Conservation (phyloP, 2,113 vertebrate species). For the Petrocephalus zakoni region DNA sequence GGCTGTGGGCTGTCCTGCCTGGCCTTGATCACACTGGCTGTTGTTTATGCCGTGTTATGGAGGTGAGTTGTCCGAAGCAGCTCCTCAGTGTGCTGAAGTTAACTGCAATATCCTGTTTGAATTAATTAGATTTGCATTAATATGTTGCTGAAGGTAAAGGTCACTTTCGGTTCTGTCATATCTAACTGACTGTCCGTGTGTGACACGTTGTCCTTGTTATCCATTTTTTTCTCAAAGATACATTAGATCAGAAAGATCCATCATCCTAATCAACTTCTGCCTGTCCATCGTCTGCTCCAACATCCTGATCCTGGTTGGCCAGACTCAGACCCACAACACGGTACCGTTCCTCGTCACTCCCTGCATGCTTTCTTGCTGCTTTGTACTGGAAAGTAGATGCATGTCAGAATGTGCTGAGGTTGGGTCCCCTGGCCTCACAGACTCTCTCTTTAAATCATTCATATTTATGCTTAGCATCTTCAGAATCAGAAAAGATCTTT, state of each 20-base stretch:
- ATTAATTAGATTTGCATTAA: background rate
- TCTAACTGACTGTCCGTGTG: background rate
- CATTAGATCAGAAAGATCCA: conserved; percentile 93
- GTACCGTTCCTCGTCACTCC: conserved; percentile 57
- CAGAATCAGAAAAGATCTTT: background rate
- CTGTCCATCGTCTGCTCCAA: conserved; percentile 98
- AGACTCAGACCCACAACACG: conserved; percentile 97
- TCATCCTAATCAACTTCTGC: conserved; percentile 99
- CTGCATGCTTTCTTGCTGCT: background rate
- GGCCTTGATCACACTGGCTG: conserved; percentile 88
- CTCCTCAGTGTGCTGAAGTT: background rate
- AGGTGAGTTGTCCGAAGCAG: conserved; percentile 67
- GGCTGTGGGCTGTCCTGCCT: conserved; percentile 97
- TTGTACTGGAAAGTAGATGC: background rate
- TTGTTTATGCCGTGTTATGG: conserved; percentile 94
- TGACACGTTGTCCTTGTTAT: conserved; percentile 19
- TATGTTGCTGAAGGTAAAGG: background rate
- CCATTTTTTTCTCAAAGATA: conserved; percentile 66
- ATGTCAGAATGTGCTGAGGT: background rate
- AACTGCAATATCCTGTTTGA: background rate
- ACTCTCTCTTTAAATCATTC: background rate
- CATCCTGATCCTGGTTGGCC: conserved; percentile 94
- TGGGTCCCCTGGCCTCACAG: background rate
- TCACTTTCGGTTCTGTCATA: background rate
- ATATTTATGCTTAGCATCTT: background rate